phyloP scores from a whole-genome alignment of 2,797 vertebrate genomes.

The Anabacerthia variegaticeps region DNA sequence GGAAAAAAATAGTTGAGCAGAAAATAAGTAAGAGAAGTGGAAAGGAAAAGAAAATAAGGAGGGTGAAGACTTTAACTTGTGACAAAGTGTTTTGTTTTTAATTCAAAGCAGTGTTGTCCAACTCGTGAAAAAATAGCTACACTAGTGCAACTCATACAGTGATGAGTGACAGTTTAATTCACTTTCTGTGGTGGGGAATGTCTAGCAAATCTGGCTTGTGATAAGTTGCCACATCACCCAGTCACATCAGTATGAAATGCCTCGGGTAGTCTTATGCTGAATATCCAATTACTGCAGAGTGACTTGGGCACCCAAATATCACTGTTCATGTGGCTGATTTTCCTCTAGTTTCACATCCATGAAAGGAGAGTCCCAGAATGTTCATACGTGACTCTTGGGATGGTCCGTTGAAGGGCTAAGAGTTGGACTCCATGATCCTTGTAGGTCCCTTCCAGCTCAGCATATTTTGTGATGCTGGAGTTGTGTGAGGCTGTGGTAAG shows the following conservation, averaged over 20 bases:
- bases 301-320: not conserved
- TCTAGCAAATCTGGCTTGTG: conserved; percentile 18
- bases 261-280: not conserved
- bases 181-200: conserved; percentile 23
- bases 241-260: not conserved
- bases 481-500: not conserved
- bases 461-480: not conserved
- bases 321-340: not conserved
- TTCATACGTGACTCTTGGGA: not conserved
- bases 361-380: not conserved
- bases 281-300: not conserved
- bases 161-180: conserved; percentile 61
- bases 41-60: not conserved
- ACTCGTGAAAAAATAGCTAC: not conserved
- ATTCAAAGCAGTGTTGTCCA: not conserved
- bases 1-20: not conserved
- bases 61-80: not conserved
- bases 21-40: not conserved
- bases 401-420: not conserved
- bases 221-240: not conserved
- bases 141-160: not conserved
- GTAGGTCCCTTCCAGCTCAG: not conserved
- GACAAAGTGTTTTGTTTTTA: not conserved
- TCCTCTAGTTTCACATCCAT: not conserved
- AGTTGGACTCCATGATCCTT: not conserved